Evolutionary conservation across 2,888 invertebrate genomes (phyloP).

Genomic region (Nephrotoma guestfalica): DNA sequence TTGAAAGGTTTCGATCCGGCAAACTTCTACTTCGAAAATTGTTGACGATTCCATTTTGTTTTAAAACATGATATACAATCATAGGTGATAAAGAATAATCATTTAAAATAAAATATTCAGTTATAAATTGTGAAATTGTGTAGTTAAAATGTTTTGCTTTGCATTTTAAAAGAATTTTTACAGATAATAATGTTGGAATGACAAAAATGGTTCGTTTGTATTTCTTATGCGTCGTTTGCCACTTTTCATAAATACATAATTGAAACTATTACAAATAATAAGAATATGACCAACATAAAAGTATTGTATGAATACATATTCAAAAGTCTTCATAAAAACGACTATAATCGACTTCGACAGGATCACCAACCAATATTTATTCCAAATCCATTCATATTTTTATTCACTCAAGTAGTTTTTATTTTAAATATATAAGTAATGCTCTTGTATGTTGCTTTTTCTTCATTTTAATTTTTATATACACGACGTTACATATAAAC

Average conservation of each 20-base stretch:
- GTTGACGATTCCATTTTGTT: too few relatives aligned
- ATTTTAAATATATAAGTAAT: neutral
- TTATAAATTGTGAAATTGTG: too few relatives aligned
- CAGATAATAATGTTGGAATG: too few relatives aligned
- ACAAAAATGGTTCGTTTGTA: neutral
- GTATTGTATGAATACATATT: neutral
- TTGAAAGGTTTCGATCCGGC: too few relatives aligned
- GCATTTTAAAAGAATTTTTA: too few relatives aligned
- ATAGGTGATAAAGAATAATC: too few relatives aligned
- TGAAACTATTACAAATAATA: neutral
- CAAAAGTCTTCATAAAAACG: neutral
- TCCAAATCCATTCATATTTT: neutral
- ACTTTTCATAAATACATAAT: neutral
- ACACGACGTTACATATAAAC: neutral
- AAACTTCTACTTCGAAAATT: too few relatives aligned
- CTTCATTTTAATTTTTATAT: neutral
- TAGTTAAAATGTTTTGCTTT: too few relatives aligned
- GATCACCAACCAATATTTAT: neutral
- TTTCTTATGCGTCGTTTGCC: neutral
- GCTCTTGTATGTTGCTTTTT: neutral
- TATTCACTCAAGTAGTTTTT: neutral
- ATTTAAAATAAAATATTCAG: too few relatives aligned
- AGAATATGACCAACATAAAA: neutral
- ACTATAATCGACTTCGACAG: neutral
- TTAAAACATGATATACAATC: too few relatives aligned